Evolutionary conservation across 2,888 invertebrate species (phyloP), one percentile per base, ranked within the genome.

Genomic region (Drosophila pullipes): DNA sequence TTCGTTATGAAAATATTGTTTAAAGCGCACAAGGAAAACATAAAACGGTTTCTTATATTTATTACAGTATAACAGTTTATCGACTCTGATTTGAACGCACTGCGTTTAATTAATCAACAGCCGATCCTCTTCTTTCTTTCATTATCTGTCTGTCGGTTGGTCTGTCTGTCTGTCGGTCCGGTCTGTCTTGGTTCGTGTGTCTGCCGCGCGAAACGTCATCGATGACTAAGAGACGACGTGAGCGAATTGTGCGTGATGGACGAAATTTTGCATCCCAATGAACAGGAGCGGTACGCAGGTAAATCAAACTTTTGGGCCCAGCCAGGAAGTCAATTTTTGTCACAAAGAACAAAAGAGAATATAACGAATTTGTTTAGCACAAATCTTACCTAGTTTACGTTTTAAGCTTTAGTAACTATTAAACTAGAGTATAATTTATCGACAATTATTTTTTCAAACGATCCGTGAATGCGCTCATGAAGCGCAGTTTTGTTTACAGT

Each of bases 151-250:
- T 4, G 62, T 62, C 44, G 0, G 44, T 44, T 58, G 9, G 65
- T 67, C 62, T 11, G 52, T 65, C 58, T 4, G 66, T 62, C 49
- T 18, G 62, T 54, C 50, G 1, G 47, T 47, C 47, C 47, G 47
- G 37, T 68, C 41, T 6, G 50, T 68, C 50, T 18, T 28, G 30
- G 30, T 50, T 50, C 28, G 72, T 74, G 70, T 74, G 83, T 74
- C 79, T 69, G 75, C 64, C 50, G 66, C 74, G 70, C 84, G 74
- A 84, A 70, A 82, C 85, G 85, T 85, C 85, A 85, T 84, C 71
- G 85, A 82, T 89, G 85, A 85, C 87, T 85, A 89, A 89, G 59
- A 28, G 68, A 28, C 22, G 52, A 58, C 28, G 50, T 47, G 44
- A 53, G 70, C 69, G 58, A 71, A 31, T 31, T 63, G 57, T 57